Base-by-base conservation (phyloP, 1,140 invertebrate species). In the Pteromalus puparum region DNA sequence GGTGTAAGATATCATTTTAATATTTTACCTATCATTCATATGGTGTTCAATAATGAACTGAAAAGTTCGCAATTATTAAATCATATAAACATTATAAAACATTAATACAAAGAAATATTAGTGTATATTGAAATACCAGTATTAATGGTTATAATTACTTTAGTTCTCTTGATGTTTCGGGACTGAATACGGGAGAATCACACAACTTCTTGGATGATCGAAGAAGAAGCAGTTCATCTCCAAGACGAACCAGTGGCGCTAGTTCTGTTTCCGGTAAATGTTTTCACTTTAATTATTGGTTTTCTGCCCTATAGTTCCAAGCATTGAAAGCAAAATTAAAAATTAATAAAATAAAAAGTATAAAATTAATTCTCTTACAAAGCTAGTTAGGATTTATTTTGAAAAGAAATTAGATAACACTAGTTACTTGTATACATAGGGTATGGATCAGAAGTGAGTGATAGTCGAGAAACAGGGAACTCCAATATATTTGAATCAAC, bases 401-500 rank as follows among this genome's bases (percentile, higher is more conserved):
- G 15, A 53, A 76, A 76, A 15, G 26, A 28, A 76, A 48, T 53
- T 46, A 76, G 38, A 26, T 76, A 10, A 76, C n/a, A 15, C n/a
- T 48, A 30, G 28, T 28, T 61, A 53, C 61, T 86, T 77, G 46
- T 61, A 61, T 74, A 28, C 90, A 70, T 88, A 94, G 96, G 96
- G 81, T 97, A 97, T 87, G 95, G 95, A 83, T 96, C 96, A 10
- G 96, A 97, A 92, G 93, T 95, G 88, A 96, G 95, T 86, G 96
- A 96, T 82, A 91, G 95, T 81, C 96, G 96, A 61, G 93, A 93
- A 85, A 89, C 89, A 21, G 91, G 94, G 80, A 93, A 94, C 87
- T 94, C 92, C 67, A 91, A 89, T 87, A 81, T 80, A 26, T 91
- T 88, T 84, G 94, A 94, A 76, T 91, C 91, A n/a, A 90, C 90